Percentiles rank a stretch among this genome's conserved stretches.
Evolutionary conservation across 2,797 vertebrate genomes (phyloP).

Genomic region (Paguma larvata): DNA sequence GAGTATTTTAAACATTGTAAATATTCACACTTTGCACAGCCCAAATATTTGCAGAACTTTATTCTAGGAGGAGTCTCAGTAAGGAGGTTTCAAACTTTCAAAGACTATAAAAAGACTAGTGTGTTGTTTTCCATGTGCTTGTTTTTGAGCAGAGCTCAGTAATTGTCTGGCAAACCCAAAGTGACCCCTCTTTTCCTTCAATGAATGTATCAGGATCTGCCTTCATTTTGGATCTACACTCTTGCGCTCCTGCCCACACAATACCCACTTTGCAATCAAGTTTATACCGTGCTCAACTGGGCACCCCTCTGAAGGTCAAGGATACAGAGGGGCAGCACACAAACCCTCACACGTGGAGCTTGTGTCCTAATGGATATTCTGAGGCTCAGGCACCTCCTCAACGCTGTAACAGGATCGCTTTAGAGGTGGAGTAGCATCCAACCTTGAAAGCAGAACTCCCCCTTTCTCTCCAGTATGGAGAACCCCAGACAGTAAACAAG

Average conservation of each 20-base stretch:
- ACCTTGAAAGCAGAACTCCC: background rate
- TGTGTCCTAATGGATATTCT: background rate
- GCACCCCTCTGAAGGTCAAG: background rate
- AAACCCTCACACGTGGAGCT: background rate
- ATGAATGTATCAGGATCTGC: background rate
- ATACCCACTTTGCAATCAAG: background rate
- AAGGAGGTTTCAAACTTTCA: background rate
- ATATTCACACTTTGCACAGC: constrained; percentile 40
- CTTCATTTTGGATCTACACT: background rate
- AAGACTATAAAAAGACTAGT: background rate
- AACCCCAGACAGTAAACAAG: background rate
- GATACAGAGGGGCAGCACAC: background rate
- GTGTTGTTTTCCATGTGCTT: background rate
- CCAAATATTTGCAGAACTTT: constrained; percentile 41
- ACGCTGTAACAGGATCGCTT: background rate
- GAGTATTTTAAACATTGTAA: constrained; percentile 59
- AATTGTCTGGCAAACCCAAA: constrained; percentile 28
- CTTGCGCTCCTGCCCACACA: background rate
- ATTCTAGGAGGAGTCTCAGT: background rate
- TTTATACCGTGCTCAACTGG: background rate
- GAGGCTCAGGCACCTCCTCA: background rate
- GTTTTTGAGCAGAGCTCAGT: background rate
- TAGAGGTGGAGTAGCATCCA: background rate
- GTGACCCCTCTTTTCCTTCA: background rate
- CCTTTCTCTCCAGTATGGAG: background rate